Evolutionary conservation across 1,140 invertebrate genomes (phyloP).

Genomic region (Cotesia glomerata): DNA sequence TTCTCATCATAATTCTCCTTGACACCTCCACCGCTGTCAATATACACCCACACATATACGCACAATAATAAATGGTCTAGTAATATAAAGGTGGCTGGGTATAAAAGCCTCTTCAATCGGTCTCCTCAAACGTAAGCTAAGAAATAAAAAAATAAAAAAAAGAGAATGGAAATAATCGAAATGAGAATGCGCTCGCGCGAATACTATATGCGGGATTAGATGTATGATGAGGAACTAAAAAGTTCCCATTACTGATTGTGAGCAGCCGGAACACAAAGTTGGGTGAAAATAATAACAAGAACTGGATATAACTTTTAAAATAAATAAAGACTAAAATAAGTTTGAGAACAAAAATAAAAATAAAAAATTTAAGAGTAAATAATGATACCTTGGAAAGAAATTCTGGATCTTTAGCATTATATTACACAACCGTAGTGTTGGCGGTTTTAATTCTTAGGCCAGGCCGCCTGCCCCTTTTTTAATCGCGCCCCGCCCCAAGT

Average conservation of each 20-base stretch:
- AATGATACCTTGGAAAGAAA: background rate
- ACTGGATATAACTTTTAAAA: background rate
- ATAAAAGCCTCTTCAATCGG: constrained; percentile 14
- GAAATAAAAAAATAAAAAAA: background rate
- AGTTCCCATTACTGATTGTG: background rate
- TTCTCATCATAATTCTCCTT: too few species aligned
- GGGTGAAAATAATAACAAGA: too few species aligned
- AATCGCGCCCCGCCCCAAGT: constrained; percentile 4
- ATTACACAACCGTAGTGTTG: too few species aligned
- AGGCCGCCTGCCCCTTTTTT: constrained; percentile 12
- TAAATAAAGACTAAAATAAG: background rate
- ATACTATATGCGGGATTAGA: background rate
- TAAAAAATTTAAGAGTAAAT: constrained; percentile 8
- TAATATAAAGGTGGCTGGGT: background rate
- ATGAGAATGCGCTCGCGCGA: constrained; percentile 3
- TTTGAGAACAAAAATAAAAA: background rate
- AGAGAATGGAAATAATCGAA: background rate
- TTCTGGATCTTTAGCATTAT: constrained; percentile 15
- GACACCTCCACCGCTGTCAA: too few species aligned
- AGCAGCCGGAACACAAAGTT: background rate
- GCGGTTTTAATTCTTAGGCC: constrained; percentile 9
- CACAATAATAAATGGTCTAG: background rate
- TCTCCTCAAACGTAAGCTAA: background rate
- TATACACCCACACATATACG: background rate
- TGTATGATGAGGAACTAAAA: background rate